Percentiles rank a stretch among this genome's conserved stretches.
Evolutionary conservation across 1,140 invertebrate species (phyloP).

Genomic region (Cherax destructor): DNA sequence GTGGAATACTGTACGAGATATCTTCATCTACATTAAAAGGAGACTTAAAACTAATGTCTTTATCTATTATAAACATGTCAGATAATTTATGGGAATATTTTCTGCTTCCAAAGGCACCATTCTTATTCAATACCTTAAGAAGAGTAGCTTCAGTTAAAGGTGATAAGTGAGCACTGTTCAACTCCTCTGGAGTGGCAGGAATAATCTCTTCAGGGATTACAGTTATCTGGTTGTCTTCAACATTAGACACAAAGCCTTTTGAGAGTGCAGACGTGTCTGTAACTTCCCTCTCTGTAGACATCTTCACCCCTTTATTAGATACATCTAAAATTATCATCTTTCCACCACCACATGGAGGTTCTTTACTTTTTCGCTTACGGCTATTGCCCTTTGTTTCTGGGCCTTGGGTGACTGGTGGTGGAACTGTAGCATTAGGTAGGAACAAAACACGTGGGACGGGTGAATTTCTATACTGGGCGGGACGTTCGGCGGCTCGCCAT

Average conservation of each 20-base stretch:
- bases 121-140: slow-evolving; percentile 15
- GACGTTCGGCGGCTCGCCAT: slow-evolving; percentile 63
- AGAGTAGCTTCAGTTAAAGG: background rate
- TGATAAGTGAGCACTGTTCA: background rate
- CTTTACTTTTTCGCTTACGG: slow-evolving; percentile 30
- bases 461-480: slow-evolving; percentile 37
- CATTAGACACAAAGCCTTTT: background rate
- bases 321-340: slow-evolving; percentile 43
- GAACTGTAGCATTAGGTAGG: slow-evolving; percentile 5
- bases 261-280: background rate
- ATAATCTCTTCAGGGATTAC: background rate
- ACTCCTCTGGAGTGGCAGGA: slow-evolving; percentile 5
- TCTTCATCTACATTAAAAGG: slow-evolving; percentile 43
- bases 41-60: slow-evolving; percentile 45
- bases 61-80: slow-evolving; percentile 19
- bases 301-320: background rate
- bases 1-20: slow-evolving; percentile 11
- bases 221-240: background rate
- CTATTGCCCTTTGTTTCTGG: slow-evolving; percentile 11
- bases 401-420: background rate
- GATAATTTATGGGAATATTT: background rate
- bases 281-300: background rate
- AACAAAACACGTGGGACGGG: slow-evolving; percentile 35
- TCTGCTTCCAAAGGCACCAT: slow-evolving; percentile 18
- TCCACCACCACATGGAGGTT: background rate